A percentile compares a stretch with the other conserved stretches of the same genome.
phyloP scores from a whole-genome alignment of 2,113 vertebrate species.

The Pelmatolapia mariae region DNA sequence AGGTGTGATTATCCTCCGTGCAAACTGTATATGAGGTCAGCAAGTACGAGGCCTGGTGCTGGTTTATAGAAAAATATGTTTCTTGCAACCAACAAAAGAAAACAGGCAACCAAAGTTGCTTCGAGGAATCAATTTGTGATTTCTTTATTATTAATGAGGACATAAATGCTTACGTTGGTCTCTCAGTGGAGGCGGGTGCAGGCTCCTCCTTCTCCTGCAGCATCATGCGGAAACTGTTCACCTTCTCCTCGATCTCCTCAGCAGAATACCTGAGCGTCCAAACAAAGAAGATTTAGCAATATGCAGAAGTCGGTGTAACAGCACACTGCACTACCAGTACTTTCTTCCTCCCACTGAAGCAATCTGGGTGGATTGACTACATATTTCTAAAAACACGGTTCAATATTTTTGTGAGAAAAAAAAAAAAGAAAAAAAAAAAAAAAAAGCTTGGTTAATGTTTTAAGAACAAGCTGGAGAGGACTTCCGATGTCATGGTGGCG shows the following conservation, averaged over 20 bases:
- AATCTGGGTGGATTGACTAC: neutral
- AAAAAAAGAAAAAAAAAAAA: rapidly evolving
- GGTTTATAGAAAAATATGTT: neutral
- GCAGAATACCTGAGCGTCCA: conserved; percentile 75
- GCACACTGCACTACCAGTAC: neutral
- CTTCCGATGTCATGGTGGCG: too few relatives aligned
- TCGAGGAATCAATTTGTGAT: rapidly evolving
- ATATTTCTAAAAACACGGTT: neutral
- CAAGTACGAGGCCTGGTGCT: neutral
- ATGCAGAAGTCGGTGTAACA: rapidly evolving
- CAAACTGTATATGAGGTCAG: neutral
- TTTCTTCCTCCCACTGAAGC: neutral
- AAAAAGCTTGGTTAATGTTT: neutral
- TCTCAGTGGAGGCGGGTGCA: conserved; percentile 58
- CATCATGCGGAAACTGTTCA: conserved; percentile 89
- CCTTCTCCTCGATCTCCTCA: conserved; percentile 89
- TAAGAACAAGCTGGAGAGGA: too few relatives aligned
- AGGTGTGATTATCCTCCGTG: neutral
- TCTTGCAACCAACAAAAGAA: neutral
- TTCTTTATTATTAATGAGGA: neutral
- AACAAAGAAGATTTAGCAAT: neutral
- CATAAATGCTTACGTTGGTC: conserved; percentile 52
- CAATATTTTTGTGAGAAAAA: neutral
- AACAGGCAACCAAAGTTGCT: neutral
- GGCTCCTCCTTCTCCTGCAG: conserved; percentile 86